Base-by-base conservation (phyloP, 1,140 invertebrate genomes). In the Drosophila asahinai region DNA sequence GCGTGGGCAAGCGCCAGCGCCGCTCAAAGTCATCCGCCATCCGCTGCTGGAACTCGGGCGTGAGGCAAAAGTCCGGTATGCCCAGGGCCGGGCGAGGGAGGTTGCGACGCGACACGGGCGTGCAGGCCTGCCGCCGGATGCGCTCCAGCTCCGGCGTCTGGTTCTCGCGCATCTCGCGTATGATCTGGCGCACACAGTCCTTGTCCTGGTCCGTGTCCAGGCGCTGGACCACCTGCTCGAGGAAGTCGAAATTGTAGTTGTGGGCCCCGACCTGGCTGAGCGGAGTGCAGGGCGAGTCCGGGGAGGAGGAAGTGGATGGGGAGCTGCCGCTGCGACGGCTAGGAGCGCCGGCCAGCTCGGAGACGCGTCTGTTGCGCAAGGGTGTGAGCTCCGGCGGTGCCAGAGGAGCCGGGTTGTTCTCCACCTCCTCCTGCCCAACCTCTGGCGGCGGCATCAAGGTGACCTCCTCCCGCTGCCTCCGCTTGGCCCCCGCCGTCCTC, bases 21-120 rank as follows among this genome's bases (percentile, higher is more conserved):
- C 83, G 74, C 60, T 92, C 91, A 33, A 92, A 91, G 22, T 83
- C 89, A 27, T 92, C 91, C 19, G 87, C 90, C 91, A 92, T 92
- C 27, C 91, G 80, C 43, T 89, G 82, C 70, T 92, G 81, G 48
- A 86, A 92, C 55, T 92, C 91, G 0, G 91, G 91, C 0, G 91
- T 92, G 0, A 90, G 74, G 9, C 91, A 92, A 47, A 92, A 92
- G 51, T 92, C 81, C 0, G 91, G 91, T 61, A 92, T 92, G 2
- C 87, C 91, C 0, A 86, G 84, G 0, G 78, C 67, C 0, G 80
- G 81, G 0, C 64, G 70, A 1, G 70, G 51, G 0, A 59, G 11
- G 7, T 78, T 48, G 5, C 83, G 83, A 3, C 80, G 83, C 3
- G 78, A 72, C 5, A 92, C 78, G 0, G 91, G 91, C 3, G 91